Conservation (phyloP, 1,140 invertebrate genomes). For the Dendroctonus ponderosae region DNA sequence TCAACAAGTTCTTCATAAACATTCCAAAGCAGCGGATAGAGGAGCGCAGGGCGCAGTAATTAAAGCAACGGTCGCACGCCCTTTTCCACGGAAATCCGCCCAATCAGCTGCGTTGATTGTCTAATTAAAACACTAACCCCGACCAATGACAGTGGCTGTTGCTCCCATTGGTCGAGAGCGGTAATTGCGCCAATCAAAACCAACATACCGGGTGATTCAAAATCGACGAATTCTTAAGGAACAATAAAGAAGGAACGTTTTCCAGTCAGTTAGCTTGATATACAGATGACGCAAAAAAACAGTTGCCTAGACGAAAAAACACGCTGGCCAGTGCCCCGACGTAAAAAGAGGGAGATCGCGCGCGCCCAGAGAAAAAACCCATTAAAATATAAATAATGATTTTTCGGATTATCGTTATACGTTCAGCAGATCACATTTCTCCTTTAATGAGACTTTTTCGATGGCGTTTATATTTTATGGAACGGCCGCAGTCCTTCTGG, state of each 20-base stretch:
- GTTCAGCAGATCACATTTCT: conserved; percentile 12
- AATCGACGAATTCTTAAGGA: no score
- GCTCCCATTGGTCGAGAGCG: no score
- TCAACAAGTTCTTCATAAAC: no score
- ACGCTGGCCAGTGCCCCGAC: not conserved
- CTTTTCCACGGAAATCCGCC: not conserved
- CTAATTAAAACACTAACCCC: not conserved
- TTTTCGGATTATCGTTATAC: conserved; percentile 12
- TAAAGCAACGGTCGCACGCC: not conserved
- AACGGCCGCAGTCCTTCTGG: not conserved
- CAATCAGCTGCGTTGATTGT: conserved; percentile 1
- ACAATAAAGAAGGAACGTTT: no score
- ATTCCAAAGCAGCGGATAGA: no score
- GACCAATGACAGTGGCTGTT: no score
- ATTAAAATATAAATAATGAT: conserved; percentile 25
- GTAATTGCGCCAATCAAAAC: no score
- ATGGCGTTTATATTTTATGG: conserved; percentile 21
- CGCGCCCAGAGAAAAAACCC: conserved; percentile 10
- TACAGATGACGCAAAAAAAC: no score
- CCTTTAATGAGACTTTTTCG: conserved; percentile 19
- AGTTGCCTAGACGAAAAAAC: not conserved
- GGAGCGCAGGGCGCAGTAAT: no score
- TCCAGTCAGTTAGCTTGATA: no score
- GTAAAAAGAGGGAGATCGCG: not conserved
- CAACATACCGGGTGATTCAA: no score